Base-by-base conservation (phyloP, 1,140 invertebrate genomes). In the Aricia agestis region DNA sequence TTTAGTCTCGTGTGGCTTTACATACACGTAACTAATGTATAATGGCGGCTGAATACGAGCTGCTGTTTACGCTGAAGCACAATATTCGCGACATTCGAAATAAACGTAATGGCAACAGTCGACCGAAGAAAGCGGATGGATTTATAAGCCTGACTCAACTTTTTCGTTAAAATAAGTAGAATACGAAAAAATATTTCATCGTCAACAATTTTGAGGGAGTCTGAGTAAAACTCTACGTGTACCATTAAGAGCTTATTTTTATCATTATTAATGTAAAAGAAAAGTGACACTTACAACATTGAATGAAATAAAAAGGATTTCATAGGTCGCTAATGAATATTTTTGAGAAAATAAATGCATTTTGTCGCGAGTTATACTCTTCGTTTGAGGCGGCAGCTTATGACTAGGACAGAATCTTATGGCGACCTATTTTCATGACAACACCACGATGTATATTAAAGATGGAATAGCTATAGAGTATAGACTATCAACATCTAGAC, bases 401-500 rank as follows among this genome's bases (percentile, higher is more conserved):
- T 63, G 19, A 63, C 59, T 18, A 25, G 10, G 10, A 19, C 19
- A 63, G 59, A 63, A 63, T 19, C 59, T 63, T 25, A 63, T 63
- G 59, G 18, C 11, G 59, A 63, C 59, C 59, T 17, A 63, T 11
- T 19, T 63, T 63, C 18, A 13, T 25, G 18, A 59, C 58, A 59
- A 59, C 11, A 59, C n/a, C 58, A 63, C 19, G 59, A 25, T 31
- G 59, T 63, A 1, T 25, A 10, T 63, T 63, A 10, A 63, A 63
- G 59, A 5, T 63, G 59, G 18, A 13, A 63, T 25, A 19, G 2
- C 17, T 19, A 19, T 19, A 13, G 18, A 9, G 36, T 25, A 25
- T 25, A 25, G 25, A 59, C 17, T 9, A 25, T 59, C 18, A 5
- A 25, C 19, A 63, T n/a, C n/a, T 63, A 63, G 17, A 31, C 7